Evolutionary conservation across 2,888 invertebrate species (phyloP).

Genomic region (Perizoma flavofasciatum): DNA sequence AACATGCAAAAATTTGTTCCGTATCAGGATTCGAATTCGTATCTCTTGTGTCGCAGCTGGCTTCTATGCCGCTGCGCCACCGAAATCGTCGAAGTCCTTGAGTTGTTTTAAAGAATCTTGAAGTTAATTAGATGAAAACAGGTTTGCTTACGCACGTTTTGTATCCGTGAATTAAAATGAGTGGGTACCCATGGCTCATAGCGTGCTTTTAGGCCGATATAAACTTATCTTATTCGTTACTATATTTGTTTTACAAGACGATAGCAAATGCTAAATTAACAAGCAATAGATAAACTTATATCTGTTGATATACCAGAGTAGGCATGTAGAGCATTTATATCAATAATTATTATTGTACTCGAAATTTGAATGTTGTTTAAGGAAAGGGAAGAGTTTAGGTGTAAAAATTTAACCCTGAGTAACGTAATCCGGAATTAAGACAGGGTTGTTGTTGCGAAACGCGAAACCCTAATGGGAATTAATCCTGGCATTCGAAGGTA

Average conservation of each 20-base stretch:
- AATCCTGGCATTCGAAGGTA: constrained; percentile 31
- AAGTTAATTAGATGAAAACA: constrained; percentile 12
- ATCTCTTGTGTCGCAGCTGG: no score
- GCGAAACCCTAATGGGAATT: constrained; percentile 26
- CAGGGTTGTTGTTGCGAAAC: constrained; percentile 6
- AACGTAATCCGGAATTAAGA: neutral
- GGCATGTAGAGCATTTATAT: neutral
- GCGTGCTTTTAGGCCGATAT: neutral
- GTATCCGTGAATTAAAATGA: constrained; percentile 1
- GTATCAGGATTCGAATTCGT: no score
- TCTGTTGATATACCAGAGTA: neutral
- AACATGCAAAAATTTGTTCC: no score
- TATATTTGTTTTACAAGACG: constrained; percentile 7
- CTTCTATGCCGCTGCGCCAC: no score
- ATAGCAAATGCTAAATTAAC: constrained; percentile 24
- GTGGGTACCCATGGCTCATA: neutral
- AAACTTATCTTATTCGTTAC: neutral
- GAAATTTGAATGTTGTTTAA: neutral
- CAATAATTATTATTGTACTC: neutral
- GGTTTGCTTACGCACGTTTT: constrained; percentile 15
- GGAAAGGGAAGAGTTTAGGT: no score
- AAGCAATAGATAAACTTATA: constrained; percentile 26
- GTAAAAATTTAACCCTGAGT: neutral
- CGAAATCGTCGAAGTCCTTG: no score
- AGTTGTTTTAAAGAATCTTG: no score